These are phyloP conservation scores for Neopipo cinnamomea DNA, from an alignment of 2,113 vertebrate species.

Conservation along the genomic window DNA sequence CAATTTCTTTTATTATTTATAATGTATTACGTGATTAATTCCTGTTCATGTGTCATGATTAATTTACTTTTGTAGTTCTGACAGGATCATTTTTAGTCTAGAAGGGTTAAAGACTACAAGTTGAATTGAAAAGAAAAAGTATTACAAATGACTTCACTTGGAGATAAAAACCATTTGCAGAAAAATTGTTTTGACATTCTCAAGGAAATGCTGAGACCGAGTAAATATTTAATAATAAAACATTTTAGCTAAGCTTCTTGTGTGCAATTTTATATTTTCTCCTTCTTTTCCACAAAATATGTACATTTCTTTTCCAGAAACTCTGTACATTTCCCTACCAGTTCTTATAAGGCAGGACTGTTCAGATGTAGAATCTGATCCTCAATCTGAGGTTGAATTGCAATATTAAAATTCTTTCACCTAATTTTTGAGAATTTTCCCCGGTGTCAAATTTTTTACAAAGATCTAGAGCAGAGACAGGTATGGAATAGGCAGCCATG, in stretches of 20 bases:
- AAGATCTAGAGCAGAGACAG: not conserved
- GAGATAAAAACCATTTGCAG: not conserved
- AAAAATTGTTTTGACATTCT: not conserved
- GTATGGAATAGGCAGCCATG: not conserved
- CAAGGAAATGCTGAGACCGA: not conserved
- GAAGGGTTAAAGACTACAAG: not conserved
- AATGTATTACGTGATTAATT: not conserved
- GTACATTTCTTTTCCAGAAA: not conserved
- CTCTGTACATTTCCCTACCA: not conserved
- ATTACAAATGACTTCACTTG: not conserved
- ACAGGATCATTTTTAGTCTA: not conserved
- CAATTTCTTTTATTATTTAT: not conserved
- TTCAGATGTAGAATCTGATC: not conserved
- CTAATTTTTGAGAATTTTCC: not conserved
- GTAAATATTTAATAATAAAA: not conserved
- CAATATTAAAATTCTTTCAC: not conserved
- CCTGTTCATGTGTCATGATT: not conserved
- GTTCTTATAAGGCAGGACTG: not conserved
- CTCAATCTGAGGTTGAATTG: not conserved
- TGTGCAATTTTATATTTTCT: not conserved
- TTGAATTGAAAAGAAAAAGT: not conserved
- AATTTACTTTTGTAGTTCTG: not conserved
- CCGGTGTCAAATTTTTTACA: not conserved
- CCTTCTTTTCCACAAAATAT: not conserved
- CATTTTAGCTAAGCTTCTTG: not conserved